These are phyloP conservation scores for Varecia variegata DNA, from an alignment of 2,797 vertebrate genomes.

Conservation along the genomic window DNA sequence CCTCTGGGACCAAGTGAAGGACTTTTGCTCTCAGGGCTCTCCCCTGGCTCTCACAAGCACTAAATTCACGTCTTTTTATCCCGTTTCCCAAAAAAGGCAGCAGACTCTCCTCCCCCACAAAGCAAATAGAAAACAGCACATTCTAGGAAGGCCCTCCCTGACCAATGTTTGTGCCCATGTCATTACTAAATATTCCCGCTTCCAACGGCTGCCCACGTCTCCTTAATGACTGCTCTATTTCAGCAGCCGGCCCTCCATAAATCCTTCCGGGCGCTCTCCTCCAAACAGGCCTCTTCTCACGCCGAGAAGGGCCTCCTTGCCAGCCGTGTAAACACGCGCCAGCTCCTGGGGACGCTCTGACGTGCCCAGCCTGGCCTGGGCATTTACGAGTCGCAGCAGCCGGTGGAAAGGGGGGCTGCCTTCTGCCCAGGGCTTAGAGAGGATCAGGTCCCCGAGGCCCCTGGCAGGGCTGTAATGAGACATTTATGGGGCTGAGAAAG, in stretches of 20 bases:
- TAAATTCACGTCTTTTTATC: constrained; percentile 12
- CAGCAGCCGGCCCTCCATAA: neutral
- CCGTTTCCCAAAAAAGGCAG: neutral
- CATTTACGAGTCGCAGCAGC: neutral
- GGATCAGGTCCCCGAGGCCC: neutral
- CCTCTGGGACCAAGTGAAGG: neutral
- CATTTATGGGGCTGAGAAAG: neutral
- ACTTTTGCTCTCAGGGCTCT: neutral
- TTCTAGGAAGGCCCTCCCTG: constrained; percentile 37
- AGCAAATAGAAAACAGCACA: constrained; percentile 52
- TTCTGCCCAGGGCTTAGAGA: neutral
- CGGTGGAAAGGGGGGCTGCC: neutral
- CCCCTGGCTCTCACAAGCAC: neutral
- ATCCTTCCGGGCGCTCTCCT: neutral
- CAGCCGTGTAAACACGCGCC: neutral
- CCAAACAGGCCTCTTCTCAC: constrained; percentile 44
- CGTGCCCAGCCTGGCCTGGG: constrained; percentile 2
- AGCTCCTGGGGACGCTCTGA: neutral
- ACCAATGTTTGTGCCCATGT: constrained; percentile 9
- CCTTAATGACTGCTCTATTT: constrained; percentile 35
- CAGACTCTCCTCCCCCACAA: constrained; percentile 7
- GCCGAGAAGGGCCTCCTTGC: neutral
- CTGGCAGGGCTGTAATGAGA: neutral
- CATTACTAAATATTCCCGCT: constrained; percentile 29
- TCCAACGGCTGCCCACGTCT: neutral